phyloP scores from a whole-genome alignment of 2,113 vertebrate genomes.

The Gadus macrocephalus region DNA sequence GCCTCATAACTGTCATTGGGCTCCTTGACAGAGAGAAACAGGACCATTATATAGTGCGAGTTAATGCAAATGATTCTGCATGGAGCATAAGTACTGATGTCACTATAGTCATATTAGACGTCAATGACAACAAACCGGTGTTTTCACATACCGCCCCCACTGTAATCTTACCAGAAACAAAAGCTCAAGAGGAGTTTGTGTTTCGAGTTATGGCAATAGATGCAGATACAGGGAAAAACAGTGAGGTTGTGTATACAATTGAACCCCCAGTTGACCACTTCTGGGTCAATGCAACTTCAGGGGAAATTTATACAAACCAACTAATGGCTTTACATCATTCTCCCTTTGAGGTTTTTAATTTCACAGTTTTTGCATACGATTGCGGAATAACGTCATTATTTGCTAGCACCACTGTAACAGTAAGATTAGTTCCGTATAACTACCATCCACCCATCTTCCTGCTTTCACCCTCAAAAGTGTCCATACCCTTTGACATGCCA shows the following conservation, averaged over 20 bases:
- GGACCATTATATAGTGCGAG: constrained; percentile 61
- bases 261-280: constrained; percentile 64
- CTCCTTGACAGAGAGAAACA: constrained; percentile 67
- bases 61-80: constrained; percentile 72
- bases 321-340: constrained; percentile 35
- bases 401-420: constrained; percentile 48
- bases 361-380: constrained; percentile 63
- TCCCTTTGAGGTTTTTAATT: constrained; percentile 46
- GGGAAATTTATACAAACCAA: constrained; percentile 65
- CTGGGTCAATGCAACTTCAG: constrained; percentile 62
- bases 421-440: constrained; percentile 64
- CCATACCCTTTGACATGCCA: constrained; percentile 56
- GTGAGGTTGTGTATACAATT: constrained; percentile 65
- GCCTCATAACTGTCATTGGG: constrained; percentile 50
- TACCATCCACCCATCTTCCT: constrained; percentile 64
- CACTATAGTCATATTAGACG: constrained; percentile 61
- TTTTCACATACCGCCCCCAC: constrained; percentile 58
- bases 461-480: constrained; percentile 40
- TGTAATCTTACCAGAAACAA: constrained; percentile 53
- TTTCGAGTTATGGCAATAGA: constrained; percentile 63
- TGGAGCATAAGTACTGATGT: constrained; percentile 73
- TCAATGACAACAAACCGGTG: constrained; percentile 71
- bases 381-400: constrained; percentile 50
- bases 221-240: constrained; percentile 59
- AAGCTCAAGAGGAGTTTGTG: constrained; percentile 53